Conservation (phyloP, 2,797 vertebrate species). For the Emydoidea blandingii region DNA sequence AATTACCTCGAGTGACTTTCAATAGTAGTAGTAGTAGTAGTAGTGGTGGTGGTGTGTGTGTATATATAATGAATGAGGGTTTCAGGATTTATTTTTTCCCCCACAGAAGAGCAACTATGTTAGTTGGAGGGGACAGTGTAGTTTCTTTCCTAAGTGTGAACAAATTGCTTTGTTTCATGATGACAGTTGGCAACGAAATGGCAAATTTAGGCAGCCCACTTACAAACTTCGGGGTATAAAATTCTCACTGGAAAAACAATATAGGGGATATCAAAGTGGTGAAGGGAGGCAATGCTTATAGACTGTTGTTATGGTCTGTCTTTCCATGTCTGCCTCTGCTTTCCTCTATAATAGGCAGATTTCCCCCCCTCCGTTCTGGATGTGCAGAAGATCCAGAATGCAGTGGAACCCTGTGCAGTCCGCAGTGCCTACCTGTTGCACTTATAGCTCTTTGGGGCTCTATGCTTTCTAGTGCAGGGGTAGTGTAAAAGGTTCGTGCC, state of each 20-base stretch:
- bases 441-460: not conserved
- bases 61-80: not conserved
- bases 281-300: not conserved
- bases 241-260: not conserved
- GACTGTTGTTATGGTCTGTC: no score
- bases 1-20: not conserved
- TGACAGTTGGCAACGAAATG: not conserved
- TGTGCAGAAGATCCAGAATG: not conserved
- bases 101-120: rapidly evolving
- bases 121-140: not conserved
- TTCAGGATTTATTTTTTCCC: not conserved
- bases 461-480: not conserved
- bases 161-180: not conserved
- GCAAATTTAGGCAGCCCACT: not conserved
- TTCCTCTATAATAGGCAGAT: not conserved
- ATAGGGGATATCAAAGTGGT: not conserved
- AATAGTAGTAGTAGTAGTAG: rapidly evolving
- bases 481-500: no score
- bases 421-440: rapidly evolving
- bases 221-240: not conserved
- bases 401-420: not conserved
- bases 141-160: not conserved
- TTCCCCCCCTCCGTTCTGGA: not conserved
- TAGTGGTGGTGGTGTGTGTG: no score
- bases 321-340: not conserved